Evolutionary conservation across 2,888 invertebrate genomes (phyloP).

Genomic region (Agonopterix alstromeriana): DNA sequence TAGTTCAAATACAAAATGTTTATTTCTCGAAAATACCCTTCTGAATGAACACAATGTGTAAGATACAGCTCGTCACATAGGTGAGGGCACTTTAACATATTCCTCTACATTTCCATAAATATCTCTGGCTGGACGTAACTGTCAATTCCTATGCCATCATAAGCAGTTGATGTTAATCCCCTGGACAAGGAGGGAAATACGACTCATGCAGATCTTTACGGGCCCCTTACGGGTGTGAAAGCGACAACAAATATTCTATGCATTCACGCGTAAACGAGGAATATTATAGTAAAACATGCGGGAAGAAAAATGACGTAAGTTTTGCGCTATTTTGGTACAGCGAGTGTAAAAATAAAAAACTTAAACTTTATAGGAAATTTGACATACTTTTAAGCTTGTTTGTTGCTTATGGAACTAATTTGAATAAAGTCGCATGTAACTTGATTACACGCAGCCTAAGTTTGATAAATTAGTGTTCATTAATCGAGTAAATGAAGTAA

Average conservation of each 20-base stretch:
- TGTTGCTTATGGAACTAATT: no score
- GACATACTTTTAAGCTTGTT: no score
- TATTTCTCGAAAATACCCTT: no score
- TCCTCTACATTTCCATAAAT: slow-evolving; percentile 41
- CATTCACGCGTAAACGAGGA: slow-evolving; percentile 69
- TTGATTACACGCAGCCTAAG: no score
- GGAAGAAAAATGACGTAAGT: slow-evolving; percentile 52
- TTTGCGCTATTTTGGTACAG: not conserved
- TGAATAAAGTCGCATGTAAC: no score
- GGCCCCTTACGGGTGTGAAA: slow-evolving; percentile 46
- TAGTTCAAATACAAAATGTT: no score
- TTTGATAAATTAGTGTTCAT: no score
- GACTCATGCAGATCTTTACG: slow-evolving; percentile 50
- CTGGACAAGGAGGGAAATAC: slow-evolving; percentile 51
- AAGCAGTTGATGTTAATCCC: slow-evolving; percentile 68
- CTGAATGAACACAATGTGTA: no score
- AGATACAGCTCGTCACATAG: no score
- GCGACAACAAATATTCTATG: slow-evolving; percentile 68
- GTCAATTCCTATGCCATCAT: slow-evolving; percentile 63
- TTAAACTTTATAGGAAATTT: not conserved
- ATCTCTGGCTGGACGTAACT: slow-evolving; percentile 45
- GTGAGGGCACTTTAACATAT: slow-evolving; percentile 8
- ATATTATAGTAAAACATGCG: slow-evolving; percentile 52
- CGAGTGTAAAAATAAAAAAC: not conserved
- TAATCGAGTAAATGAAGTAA: no score